Base-by-base conservation (phyloP, 2,888 invertebrate species). In the Eristalis pertinax region DNA sequence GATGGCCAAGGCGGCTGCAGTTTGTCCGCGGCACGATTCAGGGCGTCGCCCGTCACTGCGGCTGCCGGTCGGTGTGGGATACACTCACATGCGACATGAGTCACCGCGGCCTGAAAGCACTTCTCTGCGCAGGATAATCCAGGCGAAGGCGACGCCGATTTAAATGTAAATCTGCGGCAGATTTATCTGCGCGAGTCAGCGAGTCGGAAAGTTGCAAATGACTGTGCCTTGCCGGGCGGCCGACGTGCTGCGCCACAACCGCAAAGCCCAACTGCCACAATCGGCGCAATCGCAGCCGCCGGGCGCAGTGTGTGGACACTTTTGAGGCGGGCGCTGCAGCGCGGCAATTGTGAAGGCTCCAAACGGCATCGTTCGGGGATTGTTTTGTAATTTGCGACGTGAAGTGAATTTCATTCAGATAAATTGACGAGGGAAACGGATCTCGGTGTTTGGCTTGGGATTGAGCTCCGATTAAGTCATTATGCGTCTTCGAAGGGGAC, bases 311-410 rank as follows among this genome's bases (percentile, higher is more conserved):
- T 50, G 8, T 79, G 63, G 63, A 63, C 35, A 41, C 72, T 24
- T 84, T 69, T 58, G 50, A 50, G 19, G 50, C 29, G 65, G 43
- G 24, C 65, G 11, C 29, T 67, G 80, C 32, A 65, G 70, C 35
- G 43, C 15, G 19, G 50, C 75, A 60, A 38, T 58, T 75, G 69
- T 70, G 56, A 58, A 68, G 41, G 73, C 35, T 73, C 62, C 67
- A 32, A 1, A 26, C 29, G 38, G 29, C 58, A 68, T 35, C 58
- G 63, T 68, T 75, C 72, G 67, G 56, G 41, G 73, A 85, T 85
- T 81, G 81, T 24, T 85, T 77, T 77, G 85, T 81, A 74, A 81
- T 77, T 85, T 73, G 56, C 22, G 41, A 85, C 64, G 69, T 85
- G 77, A 68, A n/a, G 19, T 58, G 68, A 73, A 67, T 79, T 70